A percentile compares a stretch with the other conserved stretches of the same genome.
These are phyloP conservation scores for Bombus waltoni DNA, from an alignment of 1,140 invertebrate genomes.

Conservation along the genomic window DNA sequence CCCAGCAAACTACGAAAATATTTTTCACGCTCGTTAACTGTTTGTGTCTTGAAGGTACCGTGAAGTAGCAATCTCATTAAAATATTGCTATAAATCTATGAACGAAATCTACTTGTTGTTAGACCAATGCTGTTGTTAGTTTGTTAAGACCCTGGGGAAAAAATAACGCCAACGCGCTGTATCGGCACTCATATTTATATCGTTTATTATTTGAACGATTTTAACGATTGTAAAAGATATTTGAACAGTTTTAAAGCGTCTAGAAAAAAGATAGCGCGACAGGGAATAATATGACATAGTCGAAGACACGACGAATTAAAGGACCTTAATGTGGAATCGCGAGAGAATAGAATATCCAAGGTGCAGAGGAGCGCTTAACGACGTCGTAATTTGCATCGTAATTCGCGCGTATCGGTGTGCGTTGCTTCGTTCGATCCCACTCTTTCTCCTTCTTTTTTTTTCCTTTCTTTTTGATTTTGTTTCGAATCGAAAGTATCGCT, in stretches of 20 bases:
- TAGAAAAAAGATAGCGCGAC: neutral
- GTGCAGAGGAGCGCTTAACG: no score
- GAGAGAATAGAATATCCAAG: no score
- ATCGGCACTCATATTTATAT: no score
- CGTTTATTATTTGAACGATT: neutral
- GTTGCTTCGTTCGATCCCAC: neutral
- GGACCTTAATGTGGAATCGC: no score
- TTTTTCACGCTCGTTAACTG: constrained; percentile 18
- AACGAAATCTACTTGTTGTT: neutral
- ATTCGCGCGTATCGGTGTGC: no score
- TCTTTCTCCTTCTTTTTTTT: neutral
- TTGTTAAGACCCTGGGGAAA: neutral
- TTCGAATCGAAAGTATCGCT: neutral
- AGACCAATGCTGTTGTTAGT: neutral
- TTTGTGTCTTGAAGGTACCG: neutral
- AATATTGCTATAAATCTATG: neutral
- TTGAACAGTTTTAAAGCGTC: neutral
- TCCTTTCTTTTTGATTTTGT: neutral
- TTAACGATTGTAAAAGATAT: neutral
- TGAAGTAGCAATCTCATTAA: neutral
- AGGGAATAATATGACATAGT: no score
- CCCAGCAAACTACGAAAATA: constrained; percentile 1
- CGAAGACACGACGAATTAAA: no score
- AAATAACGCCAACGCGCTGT: no score
- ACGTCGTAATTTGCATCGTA: no score